Percentiles rank a stretch among this genome's conserved stretches.
Evolutionary conservation across 2,888 invertebrate genomes (phyloP).

Genomic region (Lithophane socia): DNA sequence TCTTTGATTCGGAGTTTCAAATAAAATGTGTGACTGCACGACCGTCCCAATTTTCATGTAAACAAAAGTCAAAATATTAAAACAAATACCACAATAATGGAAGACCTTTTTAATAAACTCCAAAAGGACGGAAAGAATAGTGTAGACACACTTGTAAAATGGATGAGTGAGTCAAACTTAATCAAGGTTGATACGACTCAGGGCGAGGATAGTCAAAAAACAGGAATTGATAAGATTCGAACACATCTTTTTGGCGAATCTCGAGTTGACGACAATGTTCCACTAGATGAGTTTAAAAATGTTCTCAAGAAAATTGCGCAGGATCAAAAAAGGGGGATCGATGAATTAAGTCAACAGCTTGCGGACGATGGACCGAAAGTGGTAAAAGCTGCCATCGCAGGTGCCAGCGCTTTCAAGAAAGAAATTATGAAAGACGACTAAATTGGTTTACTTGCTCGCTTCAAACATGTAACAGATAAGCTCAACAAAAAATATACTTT

Average conservation of each 20-base stretch:
- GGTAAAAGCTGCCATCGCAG: slow-evolving; percentile 69
- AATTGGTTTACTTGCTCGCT: neutral
- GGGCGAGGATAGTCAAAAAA: slow-evolving; percentile 34
- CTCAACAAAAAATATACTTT: slow-evolving; percentile 12
- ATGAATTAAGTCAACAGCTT: slow-evolving; percentile 69
- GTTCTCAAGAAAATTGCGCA: slow-evolving; percentile 70
- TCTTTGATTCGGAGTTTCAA: neutral
- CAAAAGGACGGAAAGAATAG: slow-evolving; percentile 72
- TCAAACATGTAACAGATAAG: neutral
- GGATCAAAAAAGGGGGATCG: slow-evolving; percentile 72
- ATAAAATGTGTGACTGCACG: neutral
- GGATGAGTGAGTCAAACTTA: slow-evolving; percentile 79
- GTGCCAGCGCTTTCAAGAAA: slow-evolving; percentile 73
- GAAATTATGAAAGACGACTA: slow-evolving; percentile 50
- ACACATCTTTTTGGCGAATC: slow-evolving; percentile 67
- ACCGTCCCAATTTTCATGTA: neutral
- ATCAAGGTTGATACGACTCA: slow-evolving; percentile 59
- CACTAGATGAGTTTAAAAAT: slow-evolving; percentile 72
- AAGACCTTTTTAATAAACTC: slow-evolving; percentile 68
- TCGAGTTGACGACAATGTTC: slow-evolving; percentile 57
- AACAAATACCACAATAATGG: slow-evolving; percentile 29
- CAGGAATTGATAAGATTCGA: slow-evolving; percentile 70
- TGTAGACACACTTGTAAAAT: slow-evolving; percentile 75
- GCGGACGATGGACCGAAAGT: slow-evolving; percentile 70
- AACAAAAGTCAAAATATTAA: neutral